Evolutionary conservation across 2,797 vertebrate genomes (phyloP).

Genomic region (Propithecus deckenii): DNA sequence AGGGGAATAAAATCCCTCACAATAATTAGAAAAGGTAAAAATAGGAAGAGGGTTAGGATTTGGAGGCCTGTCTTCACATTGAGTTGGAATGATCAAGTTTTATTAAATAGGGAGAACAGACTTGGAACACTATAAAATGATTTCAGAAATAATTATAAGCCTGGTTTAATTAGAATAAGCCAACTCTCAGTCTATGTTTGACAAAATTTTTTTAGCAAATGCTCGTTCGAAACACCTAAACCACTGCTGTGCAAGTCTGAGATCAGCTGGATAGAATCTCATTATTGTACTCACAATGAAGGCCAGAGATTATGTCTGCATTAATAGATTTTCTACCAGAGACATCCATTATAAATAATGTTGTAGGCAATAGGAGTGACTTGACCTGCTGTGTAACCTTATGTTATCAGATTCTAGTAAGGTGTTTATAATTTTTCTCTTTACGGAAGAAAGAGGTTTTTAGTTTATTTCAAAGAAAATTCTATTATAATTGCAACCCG

Average conservation of each 20-base stretch:
- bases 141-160: neutral
- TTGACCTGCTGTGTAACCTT: neutral
- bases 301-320: neutral
- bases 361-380: neutral
- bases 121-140: neutral
- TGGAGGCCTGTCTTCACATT: neutral
- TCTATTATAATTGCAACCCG: neutral
- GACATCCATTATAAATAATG: conserved; percentile 22
- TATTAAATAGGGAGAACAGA: neutral
- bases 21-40: neutral
- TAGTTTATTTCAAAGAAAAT: conserved; percentile 6
- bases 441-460: neutral
- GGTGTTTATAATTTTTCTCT: conserved; percentile 20
- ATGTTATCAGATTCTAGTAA: neutral
- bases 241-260: neutral
- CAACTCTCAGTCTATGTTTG: neutral
- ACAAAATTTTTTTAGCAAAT: neutral
- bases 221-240: neutral
- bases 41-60: neutral
- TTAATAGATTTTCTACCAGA: conserved; percentile 9
- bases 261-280: neutral
- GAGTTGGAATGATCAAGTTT: neutral
- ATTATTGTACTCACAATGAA: neutral
- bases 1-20: neutral
- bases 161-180: neutral